Percentiles rank a stretch among this genome's conserved stretches.
Evolutionary conservation across 2,113 vertebrate genomes (phyloP).

Genomic region (Naja naja): DNA sequence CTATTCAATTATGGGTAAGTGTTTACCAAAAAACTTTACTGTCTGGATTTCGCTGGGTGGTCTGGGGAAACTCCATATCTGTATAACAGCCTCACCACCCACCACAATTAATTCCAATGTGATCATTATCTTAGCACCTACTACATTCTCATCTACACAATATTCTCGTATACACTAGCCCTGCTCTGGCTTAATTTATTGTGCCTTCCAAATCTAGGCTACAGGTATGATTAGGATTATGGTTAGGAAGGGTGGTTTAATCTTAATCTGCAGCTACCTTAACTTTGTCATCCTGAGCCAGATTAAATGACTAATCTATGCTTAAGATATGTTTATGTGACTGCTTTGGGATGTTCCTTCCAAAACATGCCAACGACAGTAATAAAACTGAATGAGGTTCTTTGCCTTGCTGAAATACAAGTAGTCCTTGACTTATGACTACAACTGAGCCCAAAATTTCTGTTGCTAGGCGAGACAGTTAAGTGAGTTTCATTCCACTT

Average conservation of each 20-base stretch:
- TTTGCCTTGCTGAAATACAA: neutral
- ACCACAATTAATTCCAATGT: neutral
- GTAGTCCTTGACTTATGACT: neutral
- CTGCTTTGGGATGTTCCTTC: neutral
- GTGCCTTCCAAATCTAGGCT: neutral
- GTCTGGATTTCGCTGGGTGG: slow-evolving; percentile 8
- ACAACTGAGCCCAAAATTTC: neutral
- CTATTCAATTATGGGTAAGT: neutral
- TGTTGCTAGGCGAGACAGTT: neutral
- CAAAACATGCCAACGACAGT: neutral
- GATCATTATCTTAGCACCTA: neutral
- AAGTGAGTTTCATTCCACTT: neutral
- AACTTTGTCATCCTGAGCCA: neutral
- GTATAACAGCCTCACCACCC: neutral
- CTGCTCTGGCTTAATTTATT: neutral
- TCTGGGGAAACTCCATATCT: neutral
- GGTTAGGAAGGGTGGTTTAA: neutral
- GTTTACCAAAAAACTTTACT: neutral
- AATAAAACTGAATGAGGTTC: neutral
- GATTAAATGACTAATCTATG: neutral
- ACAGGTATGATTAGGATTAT: neutral
- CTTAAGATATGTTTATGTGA: neutral
- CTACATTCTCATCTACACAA: neutral
- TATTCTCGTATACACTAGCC: neutral
- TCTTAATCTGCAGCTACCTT: neutral